Evolutionary conservation across 2,797 vertebrate genomes (phyloP).

Genomic region (Catostomus latipinnis): DNA sequence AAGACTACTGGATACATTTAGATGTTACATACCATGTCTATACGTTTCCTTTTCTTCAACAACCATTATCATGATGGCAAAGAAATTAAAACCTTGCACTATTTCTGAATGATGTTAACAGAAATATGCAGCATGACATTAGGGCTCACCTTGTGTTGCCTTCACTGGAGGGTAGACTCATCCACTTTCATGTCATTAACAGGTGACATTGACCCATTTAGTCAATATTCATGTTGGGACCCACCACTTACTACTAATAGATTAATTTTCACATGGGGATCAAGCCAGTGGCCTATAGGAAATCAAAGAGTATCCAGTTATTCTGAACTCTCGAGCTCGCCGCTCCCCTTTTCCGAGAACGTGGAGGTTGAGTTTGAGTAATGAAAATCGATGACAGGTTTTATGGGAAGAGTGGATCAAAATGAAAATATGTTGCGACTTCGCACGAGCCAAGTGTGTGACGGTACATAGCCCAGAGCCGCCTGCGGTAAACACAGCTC

Average conservation of each 20-base stretch:
- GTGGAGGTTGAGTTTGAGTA: constrained; percentile 80
- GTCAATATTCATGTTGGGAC: constrained; percentile 77
- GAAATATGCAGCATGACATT: background rate
- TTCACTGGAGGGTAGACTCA: constrained; percentile 20
- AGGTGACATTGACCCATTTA: constrained; percentile 82
- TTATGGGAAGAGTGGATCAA: constrained; percentile 75
- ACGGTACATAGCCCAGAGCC: constrained; percentile 61
- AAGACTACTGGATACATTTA: background rate
- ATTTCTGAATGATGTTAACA: background rate
- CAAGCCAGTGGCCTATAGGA: constrained; percentile 74
- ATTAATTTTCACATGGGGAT: constrained; percentile 79
- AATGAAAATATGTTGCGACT: constrained; percentile 76
- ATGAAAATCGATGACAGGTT: constrained; percentile 83
- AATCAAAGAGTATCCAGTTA: constrained; percentile 73
- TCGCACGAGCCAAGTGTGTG: constrained; percentile 67
- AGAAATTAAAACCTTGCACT: background rate
- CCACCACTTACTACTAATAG: constrained; percentile 71
- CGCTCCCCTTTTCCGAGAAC: constrained; percentile 52
- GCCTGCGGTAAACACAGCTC: constrained; percentile 70
- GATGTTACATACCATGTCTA: background rate
- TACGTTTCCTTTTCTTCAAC: background rate
- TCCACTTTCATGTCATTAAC: constrained; percentile 73
- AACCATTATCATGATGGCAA: background rate
- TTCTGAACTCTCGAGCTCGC: constrained; percentile 43
- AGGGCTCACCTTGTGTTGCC: constrained; percentile 31